Evolutionary conservation across 1,140 invertebrate species (phyloP), one percentile per base, ranked within the genome.

Genomic region (Luehdorfia chinensis): DNA sequence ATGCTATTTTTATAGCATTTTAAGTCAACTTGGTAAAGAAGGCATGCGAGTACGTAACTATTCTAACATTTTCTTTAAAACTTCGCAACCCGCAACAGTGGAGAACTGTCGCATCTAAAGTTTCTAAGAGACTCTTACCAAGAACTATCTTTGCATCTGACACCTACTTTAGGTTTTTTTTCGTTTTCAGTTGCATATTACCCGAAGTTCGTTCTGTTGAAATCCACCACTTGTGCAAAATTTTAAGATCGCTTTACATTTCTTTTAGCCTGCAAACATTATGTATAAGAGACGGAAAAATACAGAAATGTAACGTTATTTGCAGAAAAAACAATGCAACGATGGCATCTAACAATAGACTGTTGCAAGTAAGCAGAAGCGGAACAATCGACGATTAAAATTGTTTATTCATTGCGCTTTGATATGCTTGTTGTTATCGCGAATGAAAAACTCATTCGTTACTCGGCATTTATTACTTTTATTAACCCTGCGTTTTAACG

Each of bases 341-440:
- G 48, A 32, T 36, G 18, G 32, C 45, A 12, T 30, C 45, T 52
- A 72, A 80, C 76, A 80, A 80, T 75, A 53, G 68, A 30, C 49
- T 67, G 68, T 70, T 64, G 74, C 55, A 69, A 65, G 58, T 64
- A 39, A 53, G 50, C 60, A 59, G 61, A 69, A 67, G 50, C 63
- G 59, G 67, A 81, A 78, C 77, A 78, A 81, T 78, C 72, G 68
- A 39, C 55, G 69, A 72, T 71, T 76, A 67, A 73, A 70, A 69
- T 61, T 80, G 79, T 80, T 84, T 80, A 73, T 75, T 72, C 74
- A 78, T 72, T 62, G 59, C 52, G 50, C 32, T 55, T 50, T 66
- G 74, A 75, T 70, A 76, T 60, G 56, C 37, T 59, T 23, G 37
- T 53, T 47, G 57, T 66, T 58, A 58, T 66, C 64, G 68, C 54